These are phyloP conservation scores for Zele albiditarsus DNA, from an alignment of 2,888 invertebrate species.

Conservation along the genomic window DNA sequence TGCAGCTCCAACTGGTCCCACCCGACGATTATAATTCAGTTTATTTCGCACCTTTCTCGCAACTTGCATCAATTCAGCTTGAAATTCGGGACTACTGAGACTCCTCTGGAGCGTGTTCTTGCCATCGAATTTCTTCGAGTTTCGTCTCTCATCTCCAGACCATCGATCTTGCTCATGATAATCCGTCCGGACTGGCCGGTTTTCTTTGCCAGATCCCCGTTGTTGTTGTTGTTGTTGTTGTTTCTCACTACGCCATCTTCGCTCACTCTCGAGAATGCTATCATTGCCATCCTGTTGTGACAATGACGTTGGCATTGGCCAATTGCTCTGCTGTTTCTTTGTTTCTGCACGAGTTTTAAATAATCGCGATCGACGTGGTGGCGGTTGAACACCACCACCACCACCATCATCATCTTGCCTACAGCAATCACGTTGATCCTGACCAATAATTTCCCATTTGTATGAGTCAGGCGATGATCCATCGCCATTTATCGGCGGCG, in stretches of 20 bases:
- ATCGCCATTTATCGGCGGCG: conserved; percentile 75
- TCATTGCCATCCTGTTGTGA: conserved; percentile 47
- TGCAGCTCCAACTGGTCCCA: conserved; percentile 55
- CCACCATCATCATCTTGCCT: conserved; percentile 58
- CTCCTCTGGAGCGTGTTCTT: conserved; percentile 72
- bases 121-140: conserved; percentile 64
- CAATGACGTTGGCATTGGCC: conserved; percentile 50
- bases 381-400: conserved; percentile 61
- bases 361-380: conserved; percentile 77
- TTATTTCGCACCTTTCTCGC: conserved; percentile 64
- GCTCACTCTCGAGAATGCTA: conserved; percentile 47
- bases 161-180: conserved; percentile 48
- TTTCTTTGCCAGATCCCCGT: conserved; percentile 41
- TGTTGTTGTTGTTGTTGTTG: conserved; percentile 17
- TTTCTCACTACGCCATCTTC: conserved; percentile 50
- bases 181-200: conserved; percentile 48
- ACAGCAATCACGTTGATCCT: conserved; percentile 72
- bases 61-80: conserved; percentile 73
- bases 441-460: conserved; percentile 74
- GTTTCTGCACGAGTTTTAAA: conserved; percentile 86
- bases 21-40: conserved; percentile 55
- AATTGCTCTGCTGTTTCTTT: conserved; percentile 73
- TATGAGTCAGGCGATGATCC: conserved; percentile 78
- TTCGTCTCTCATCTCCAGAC: conserved; percentile 51
- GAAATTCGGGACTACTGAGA: conserved; percentile 74